Evolutionary conservation across 1,140 invertebrate genomes (phyloP).

Genomic region (Cyclina sinensis): DNA sequence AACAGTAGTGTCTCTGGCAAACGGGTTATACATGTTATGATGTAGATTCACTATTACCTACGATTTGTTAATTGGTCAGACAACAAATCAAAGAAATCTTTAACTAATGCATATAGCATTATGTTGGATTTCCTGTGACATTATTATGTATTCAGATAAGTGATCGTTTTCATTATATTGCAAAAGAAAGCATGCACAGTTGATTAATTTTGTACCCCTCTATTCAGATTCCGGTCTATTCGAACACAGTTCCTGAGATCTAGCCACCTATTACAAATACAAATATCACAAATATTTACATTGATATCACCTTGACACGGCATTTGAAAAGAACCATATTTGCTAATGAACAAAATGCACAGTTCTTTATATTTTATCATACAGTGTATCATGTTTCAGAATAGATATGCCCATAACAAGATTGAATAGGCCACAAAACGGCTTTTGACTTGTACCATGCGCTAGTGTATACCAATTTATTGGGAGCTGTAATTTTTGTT

Average conservation of each 20-base stretch:
- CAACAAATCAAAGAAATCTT: too few species aligned
- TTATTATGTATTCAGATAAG: too few species aligned
- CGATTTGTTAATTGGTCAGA: too few species aligned
- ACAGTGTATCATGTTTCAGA: slow-evolving; percentile 2
- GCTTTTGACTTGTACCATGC: slow-evolving; percentile 23
- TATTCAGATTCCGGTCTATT: not conserved
- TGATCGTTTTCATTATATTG: not conserved
- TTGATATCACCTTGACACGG: not conserved
- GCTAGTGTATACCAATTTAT: not conserved
- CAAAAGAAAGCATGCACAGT: not conserved
- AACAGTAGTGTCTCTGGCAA: too few species aligned
- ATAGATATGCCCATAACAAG: not conserved
- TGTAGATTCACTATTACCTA: too few species aligned
- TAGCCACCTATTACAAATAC: slow-evolving; percentile 1
- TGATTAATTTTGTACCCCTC: not conserved
- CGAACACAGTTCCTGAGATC: not conserved
- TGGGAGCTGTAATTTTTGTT: not conserved
- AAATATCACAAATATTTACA: slow-evolving; percentile 52
- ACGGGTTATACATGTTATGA: too few species aligned
- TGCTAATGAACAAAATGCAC: slow-evolving; percentile 42
- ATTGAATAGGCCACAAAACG: slow-evolving; percentile 20
- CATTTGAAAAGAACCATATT: slow-evolving; percentile 30
- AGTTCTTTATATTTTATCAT: slow-evolving; percentile 13
- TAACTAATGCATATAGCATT: too few species aligned
- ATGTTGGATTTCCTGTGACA: too few species aligned